Base-by-base conservation (phyloP, 2,888 invertebrate genomes). In the Alcis repandata region DNA sequence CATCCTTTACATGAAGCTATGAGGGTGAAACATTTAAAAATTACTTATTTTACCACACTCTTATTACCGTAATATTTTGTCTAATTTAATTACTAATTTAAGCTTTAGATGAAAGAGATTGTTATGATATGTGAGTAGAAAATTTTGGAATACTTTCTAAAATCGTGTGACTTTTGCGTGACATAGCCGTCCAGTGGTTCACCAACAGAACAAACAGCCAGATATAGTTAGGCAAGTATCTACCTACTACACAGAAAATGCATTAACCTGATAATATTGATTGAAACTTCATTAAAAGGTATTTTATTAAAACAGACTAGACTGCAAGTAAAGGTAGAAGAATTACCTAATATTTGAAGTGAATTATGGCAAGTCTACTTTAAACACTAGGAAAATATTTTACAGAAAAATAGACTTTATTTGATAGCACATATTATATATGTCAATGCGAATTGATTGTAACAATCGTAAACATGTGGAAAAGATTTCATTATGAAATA, bases 241-340 rank as follows among this genome's bases (percentile, higher is more conserved):
- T 70, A 65, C 65, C 69, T 73, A 63, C 54, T 59, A 70, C 66
- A 77, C 68, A 74, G 74, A 81, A 77, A 82, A 82, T 82, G 81
- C 81, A 82, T 68, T 64, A 74, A 53, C 63, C 66, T 64, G 61
- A 65, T 66, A 61, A 51, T 61, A 66, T 61, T 54, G 46, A 69
- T 57, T 46, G 52, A 56, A 62, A 63, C n/a, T 40, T 54, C n/a
- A 40, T 53, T 11, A 64, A 69, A 49, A 69, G 41, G 13, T n/a
- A 63, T 69, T 62, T 56, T 71, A 72, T 71, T 70, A 54, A 66
- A 67, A 71, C 22, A 70, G 68, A 71, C 71, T 75, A 72, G 59
- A 72, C 58, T 65, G 72, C 48, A 71, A 63, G 43, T 62, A 68
- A 61, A 62, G 22, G 60, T 45, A 0, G 33, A 63, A 38, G 36